phyloP scores from a whole-genome alignment of 2,113 vertebrate species.

The Regulus satrapa region DNA sequence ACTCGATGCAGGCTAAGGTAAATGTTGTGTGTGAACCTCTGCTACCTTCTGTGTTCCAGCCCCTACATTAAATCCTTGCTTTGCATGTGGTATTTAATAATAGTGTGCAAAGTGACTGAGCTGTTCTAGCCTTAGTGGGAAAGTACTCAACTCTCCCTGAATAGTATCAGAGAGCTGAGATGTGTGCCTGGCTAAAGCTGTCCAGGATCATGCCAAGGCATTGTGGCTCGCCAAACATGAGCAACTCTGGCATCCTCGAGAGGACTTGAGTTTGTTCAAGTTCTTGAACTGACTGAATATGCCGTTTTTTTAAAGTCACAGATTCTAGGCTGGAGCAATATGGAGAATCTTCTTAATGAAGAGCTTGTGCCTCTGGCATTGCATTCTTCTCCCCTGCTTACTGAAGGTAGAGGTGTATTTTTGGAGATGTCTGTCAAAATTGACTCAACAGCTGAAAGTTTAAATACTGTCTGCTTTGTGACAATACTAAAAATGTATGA shows the following conservation, averaged over 20 bases:
- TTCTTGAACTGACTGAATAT: neutral
- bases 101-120: neutral
- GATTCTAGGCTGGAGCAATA: neutral
- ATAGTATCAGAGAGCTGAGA: neutral
- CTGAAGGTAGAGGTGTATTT: neutral
- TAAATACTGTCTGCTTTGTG: neutral
- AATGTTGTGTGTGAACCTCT: neutral
- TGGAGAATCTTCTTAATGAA: neutral
- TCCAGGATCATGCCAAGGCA: too few relatives aligned
- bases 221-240: fast-evolving
- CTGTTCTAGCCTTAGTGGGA: neutral
- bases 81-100: neutral
- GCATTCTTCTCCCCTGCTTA: neutral
- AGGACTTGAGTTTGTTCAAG: neutral
- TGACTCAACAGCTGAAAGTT: neutral
- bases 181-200: neutral
- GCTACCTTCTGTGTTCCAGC: neutral
- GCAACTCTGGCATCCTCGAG: neutral
- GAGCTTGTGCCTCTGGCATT: neutral
- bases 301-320: neutral
- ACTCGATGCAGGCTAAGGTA: neutral
- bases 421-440: neutral
- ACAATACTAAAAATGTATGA: neutral
- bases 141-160: neutral
- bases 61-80: fast-evolving